These are phyloP conservation scores for Vanacampus margaritifer DNA, from an alignment of 2,113 vertebrate species.

Conservation along the genomic window DNA sequence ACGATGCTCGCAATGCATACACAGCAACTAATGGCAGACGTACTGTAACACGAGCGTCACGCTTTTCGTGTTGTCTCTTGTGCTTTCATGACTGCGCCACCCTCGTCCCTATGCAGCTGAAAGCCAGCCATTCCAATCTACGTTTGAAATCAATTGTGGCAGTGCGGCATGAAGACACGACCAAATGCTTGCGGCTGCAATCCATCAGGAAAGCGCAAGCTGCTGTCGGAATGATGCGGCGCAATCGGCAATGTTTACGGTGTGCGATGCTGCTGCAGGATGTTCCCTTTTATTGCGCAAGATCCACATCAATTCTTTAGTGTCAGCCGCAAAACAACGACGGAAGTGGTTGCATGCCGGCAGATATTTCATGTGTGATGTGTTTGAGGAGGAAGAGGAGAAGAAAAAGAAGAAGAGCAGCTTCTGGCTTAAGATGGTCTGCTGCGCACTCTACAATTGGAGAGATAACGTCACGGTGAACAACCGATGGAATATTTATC, in stretches of 20 bases:
- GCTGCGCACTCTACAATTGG: conserved; percentile 65
- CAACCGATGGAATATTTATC: conserved; percentile 73
- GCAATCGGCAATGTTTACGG: neutral
- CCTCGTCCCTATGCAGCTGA: too few relatives aligned
- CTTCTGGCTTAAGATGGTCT: conserved; percentile 40
- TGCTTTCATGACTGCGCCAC: too few relatives aligned
- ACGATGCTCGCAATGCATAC: neutral
- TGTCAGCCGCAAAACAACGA: conserved; percentile 37
- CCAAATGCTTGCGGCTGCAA: neutral
- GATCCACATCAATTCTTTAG: neutral
- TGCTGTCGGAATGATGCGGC: neutral
- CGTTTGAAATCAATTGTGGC: too few relatives aligned
- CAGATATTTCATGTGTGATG: conserved; percentile 39
- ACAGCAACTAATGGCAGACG: neutral
- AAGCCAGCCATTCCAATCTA: too few relatives aligned
- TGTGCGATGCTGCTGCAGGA: too few relatives aligned
- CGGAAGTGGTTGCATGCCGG: conserved; percentile 30
- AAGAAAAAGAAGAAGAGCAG: conserved; percentile 23
- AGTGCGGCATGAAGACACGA: neutral
- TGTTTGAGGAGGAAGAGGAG: conserved; percentile 6
- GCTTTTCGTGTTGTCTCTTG: too few relatives aligned
- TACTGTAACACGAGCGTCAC: too few relatives aligned
- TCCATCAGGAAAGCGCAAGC: neutral
- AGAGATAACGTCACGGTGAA: conserved; percentile 65
- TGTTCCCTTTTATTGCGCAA: neutral